phyloP scores from a whole-genome alignment of 1,140 invertebrate species.

The Coelopa frigida region DNA sequence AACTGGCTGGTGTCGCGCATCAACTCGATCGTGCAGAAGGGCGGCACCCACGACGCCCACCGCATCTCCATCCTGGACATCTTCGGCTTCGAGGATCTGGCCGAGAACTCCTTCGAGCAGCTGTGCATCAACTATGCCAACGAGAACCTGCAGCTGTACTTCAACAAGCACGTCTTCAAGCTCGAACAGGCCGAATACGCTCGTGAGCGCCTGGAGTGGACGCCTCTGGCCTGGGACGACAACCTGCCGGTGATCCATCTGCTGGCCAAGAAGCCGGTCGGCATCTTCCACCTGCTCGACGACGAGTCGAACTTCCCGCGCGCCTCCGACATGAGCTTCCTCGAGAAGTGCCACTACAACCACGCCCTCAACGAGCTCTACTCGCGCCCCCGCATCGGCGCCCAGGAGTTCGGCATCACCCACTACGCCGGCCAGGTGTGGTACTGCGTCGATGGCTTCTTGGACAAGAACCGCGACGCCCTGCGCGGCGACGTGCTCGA shows the following conservation, averaged over 20 bases:
- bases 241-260: conserved; percentile 78
- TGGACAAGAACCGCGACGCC: conserved; percentile 95
- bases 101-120: conserved; percentile 95
- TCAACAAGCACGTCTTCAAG: conserved; percentile 96
- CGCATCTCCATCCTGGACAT: conserved; percentile 70
- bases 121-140: conserved; percentile 98
- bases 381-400: conserved; percentile 82
- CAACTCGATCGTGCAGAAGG: conserved; percentile 86
- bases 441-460: conserved; percentile 92
- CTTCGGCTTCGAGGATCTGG: conserved; percentile 75
- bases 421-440: conserved; percentile 94
- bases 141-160: conserved; percentile 92
- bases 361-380: conserved; percentile 91
- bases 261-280: conserved; percentile 92
- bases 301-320: conserved; percentile 97
- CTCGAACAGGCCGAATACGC: conserved; percentile 90
- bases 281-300: conserved; percentile 89
- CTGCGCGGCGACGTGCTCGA: conserved; percentile 80
- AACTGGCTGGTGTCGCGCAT: conserved; percentile 92
- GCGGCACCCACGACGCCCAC: conserved; percentile 70
- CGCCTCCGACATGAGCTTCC: conserved; percentile 86
- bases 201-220: conserved; percentile 92
- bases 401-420: conserved; percentile 81
- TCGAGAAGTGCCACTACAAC: conserved; percentile 98
- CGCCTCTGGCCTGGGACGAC: conserved; percentile 66